These are phyloP conservation scores for Hydrotaea cyrtoneurina DNA, from an alignment of 2,888 invertebrate species.

Conservation along the genomic window DNA sequence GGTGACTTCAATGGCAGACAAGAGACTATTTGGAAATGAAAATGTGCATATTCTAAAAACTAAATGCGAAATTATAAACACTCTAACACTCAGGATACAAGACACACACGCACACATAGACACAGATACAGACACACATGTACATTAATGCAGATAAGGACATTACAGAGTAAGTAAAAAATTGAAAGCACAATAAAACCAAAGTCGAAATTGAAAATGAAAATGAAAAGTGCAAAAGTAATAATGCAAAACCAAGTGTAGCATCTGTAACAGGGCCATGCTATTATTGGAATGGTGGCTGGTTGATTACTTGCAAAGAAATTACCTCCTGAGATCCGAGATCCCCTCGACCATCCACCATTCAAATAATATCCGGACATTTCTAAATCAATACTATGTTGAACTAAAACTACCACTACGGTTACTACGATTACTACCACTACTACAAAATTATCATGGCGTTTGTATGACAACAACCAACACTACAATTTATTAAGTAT, in stretches of 20 bases:
- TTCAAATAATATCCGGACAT: not conserved
- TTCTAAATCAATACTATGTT: not conserved
- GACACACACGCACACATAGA: not conserved
- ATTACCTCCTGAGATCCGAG: not conserved
- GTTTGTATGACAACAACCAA: constrained; percentile 1
- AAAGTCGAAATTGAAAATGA: not conserved
- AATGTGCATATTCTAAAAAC: constrained; percentile 7
- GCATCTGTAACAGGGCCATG: not conserved
- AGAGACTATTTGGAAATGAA: not conserved
- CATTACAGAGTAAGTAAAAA: not conserved
- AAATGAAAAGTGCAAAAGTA: constrained; percentile 3
- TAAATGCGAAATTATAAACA: constrained; percentile 12
- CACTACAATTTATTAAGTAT: constrained; percentile 79
- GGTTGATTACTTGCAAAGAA: not conserved
- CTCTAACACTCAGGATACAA: not conserved
- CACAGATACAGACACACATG: not conserved
- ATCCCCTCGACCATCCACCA: not conserved
- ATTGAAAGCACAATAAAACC: not conserved
- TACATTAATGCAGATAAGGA: not conserved
- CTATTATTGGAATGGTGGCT: not conserved
- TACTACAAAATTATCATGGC: constrained; percentile 5
- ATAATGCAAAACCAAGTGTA: not conserved
- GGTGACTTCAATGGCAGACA: too few relatives aligned
- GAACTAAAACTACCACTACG: constrained; percentile 27
- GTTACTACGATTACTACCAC: constrained; percentile 10